Evolutionary conservation across 2,113 vertebrate genomes (phyloP).

Genomic region (Pipa parva): DNA sequence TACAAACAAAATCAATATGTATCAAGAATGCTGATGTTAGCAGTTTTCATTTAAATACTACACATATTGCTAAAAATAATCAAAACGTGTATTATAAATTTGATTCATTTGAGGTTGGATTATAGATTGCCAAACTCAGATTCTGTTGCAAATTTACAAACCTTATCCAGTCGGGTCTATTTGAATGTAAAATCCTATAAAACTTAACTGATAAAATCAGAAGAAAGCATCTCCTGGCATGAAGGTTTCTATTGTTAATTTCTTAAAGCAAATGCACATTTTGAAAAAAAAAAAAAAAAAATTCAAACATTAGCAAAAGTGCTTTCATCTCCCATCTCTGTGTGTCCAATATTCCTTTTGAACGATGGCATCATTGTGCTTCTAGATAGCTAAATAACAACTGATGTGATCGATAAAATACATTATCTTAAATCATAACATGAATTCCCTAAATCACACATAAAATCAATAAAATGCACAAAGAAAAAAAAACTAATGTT

Average conservation of each 20-base stretch:
- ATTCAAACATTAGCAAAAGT: slow-evolving; percentile 62
- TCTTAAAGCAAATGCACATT: slow-evolving; percentile 61
- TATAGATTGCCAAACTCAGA: too few relatives aligned
- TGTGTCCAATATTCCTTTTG: slow-evolving; percentile 73
- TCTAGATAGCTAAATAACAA: slow-evolving; percentile 89
- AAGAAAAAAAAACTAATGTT: slow-evolving; percentile 76
- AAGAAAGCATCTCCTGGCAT: slow-evolving; percentile 62
- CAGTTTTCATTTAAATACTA: too few relatives aligned
- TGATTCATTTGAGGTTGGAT: too few relatives aligned
- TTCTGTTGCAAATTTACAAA: too few relatives aligned
- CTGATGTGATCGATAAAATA: slow-evolving; percentile 95
- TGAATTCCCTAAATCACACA: slow-evolving; percentile 91
- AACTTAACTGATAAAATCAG: slow-evolving; percentile 59
- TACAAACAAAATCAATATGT: too few relatives aligned
- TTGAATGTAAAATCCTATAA: too few relatives aligned
- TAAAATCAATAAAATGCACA: slow-evolving; percentile 89
- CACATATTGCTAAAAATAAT: too few relatives aligned
- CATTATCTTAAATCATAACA: slow-evolving; percentile 93
- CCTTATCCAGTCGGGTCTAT: too few relatives aligned
- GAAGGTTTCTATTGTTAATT: slow-evolving; percentile 63
- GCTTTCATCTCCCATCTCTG: slow-evolving; percentile 67
- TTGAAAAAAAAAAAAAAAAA: slow-evolving; percentile 26
- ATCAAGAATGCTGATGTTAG: too few relatives aligned
- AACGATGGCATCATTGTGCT: slow-evolving; percentile 84
- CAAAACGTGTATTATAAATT: too few relatives aligned